These are phyloP conservation scores for Musca domestica DNA, from an alignment of 1,140 invertebrate species.

Conservation along the genomic window DNA sequence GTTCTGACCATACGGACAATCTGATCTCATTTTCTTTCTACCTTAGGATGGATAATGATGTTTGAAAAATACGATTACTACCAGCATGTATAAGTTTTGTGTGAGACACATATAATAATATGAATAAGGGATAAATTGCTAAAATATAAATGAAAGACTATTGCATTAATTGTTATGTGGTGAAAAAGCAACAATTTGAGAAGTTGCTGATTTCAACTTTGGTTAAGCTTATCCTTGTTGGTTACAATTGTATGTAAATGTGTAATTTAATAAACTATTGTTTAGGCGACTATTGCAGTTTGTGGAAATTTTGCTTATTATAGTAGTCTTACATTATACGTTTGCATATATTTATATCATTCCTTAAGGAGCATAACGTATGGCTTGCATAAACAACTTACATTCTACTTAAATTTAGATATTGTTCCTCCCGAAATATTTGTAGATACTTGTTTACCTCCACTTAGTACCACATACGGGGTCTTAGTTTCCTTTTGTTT, in stretches of 20 bases:
- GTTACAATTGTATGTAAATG: neutral
- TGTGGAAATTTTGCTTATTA: conserved; percentile 7
- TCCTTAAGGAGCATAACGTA: neutral
- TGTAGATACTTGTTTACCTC: conserved; percentile 63
- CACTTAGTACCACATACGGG: conserved; percentile 91
- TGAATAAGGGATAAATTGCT: neutral
- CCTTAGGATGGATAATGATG: no score
- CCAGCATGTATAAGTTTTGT: no score
- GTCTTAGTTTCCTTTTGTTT: conserved; percentile 97
- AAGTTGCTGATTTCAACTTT: no score
- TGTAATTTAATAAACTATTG: neutral
- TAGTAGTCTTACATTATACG: neutral
- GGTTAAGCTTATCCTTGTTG: no score
- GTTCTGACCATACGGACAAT: neutral
- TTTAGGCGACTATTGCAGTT: conserved; percentile 1
- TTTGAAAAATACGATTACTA: no score
- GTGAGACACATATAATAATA: conserved; percentile 15
- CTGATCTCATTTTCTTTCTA: no score
- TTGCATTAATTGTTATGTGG: no score
- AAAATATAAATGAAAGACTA: neutral
- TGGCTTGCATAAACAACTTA: neutral
- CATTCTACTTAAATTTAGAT: conserved; percentile 51
- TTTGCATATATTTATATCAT: neutral
- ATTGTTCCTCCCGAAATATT: conserved; percentile 35
- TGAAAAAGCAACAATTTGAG: no score